Base-by-base conservation (phyloP, 2,888 invertebrate genomes). In the Temnothorax ravouxi region DNA sequence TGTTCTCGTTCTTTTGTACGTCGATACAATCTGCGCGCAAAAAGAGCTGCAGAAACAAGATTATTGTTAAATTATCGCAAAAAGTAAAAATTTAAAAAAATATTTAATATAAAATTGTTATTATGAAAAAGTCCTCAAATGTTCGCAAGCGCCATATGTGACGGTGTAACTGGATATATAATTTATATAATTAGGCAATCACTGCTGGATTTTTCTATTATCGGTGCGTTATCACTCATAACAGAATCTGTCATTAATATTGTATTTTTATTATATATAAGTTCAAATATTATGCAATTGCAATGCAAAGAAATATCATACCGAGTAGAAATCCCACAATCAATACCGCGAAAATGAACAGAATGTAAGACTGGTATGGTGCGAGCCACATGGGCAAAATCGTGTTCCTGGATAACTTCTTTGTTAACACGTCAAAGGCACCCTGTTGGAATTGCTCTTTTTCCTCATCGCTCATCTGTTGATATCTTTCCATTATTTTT, bases 21-120 rank as follows among this genome's bases (percentile, higher is more conserved):
- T 95, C 96, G 97, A 95, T 97, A 97, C 76, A 98, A 95, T 95
- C 98, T 98, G 95, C 97, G 98, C 86, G 97, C 97, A 95, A 98
- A 98, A 95, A 98, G 97, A 85, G 97, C 98, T 98, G 96, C 11
- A 97, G 97, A 79, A 21, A 54, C 8, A 44, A 56, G 13, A 13
- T 77, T 59, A 44, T 8, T 25, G 18, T 38, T 59, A 59, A 29
- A 44, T n/a, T 34, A 34, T 79, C 13, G 2, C 3, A 41, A 21
- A 52, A 52, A 29, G 0, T 61, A 38, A 38, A 21, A n/a, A 38
- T 25, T 54, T 18, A 0, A 25, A 25, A 52, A 38, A 41, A 71
- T 75, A 3, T 21, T 47, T 84, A 72, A 86, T 54, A 86, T 54
- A 62, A n/a, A 61, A 81, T 66, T 62, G n/a, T 25, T 74, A 21